phyloP scores from a whole-genome alignment of 1,140 invertebrate genomes.

The Cardiocondyla obscurior region DNA sequence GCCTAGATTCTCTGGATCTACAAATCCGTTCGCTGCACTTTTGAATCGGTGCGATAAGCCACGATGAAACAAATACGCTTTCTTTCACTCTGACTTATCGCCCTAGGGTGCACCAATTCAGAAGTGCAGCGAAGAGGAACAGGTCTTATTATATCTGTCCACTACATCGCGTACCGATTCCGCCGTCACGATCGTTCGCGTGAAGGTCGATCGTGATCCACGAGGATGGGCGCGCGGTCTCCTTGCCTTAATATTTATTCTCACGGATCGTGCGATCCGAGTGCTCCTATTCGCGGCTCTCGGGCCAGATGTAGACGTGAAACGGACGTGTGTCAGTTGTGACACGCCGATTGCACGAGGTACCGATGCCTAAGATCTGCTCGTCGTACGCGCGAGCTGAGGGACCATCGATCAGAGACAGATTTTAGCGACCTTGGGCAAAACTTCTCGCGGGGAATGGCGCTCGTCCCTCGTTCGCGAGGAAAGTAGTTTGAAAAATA shows the following conservation, averaged over 20 bases:
- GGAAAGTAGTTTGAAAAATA: conserved; percentile 37
- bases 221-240: conserved; percentile 13
- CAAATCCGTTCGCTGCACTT: too few relatives aligned
- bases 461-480: neutral
- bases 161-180: conserved; percentile 24
- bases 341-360: neutral
- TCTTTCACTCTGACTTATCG: too few relatives aligned
- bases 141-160: too few relatives aligned
- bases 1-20: conserved; percentile 1
- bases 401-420: conserved; percentile 37
- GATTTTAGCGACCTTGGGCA: conserved; percentile 25
- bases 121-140: too few relatives aligned
- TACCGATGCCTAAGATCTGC: neutral
- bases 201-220: conserved; percentile 43
- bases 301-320: neutral
- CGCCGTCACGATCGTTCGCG: conserved; percentile 22
- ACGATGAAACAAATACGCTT: too few relatives aligned
- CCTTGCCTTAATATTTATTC: conserved; percentile 44
- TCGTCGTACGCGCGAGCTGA: neutral
- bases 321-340: neutral
- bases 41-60: too few relatives aligned
- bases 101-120: too few relatives aligned
- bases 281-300: conserved; percentile 13
- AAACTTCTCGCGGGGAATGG: conserved; percentile 37
- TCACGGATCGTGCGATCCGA: conserved; percentile 27